phyloP scores from a whole-genome alignment of 2,113 vertebrate species.

The Promerops cafer region DNA sequence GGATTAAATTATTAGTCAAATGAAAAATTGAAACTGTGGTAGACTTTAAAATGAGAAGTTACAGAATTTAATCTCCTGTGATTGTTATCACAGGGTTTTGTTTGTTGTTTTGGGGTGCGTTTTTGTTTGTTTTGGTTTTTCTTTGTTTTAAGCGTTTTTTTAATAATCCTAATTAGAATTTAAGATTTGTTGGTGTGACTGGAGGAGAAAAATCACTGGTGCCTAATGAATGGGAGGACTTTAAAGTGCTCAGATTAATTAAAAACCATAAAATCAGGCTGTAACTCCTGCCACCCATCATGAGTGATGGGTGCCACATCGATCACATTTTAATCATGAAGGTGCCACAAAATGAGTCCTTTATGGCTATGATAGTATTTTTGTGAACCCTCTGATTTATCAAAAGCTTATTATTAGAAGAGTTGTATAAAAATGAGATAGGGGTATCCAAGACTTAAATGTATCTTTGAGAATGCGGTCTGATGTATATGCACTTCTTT shows the following conservation, averaged over 20 bases:
- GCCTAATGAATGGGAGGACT: neutral
- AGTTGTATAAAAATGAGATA: neutral
- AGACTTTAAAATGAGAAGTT: neutral
- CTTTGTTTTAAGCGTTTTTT: neutral
- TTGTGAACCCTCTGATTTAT: neutral
- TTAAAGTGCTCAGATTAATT: neutral
- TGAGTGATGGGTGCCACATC: too few species aligned
- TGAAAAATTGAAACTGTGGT: neutral
- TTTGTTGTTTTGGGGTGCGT: neutral
- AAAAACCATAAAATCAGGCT: neutral
- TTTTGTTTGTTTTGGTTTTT: neutral
- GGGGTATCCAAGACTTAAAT: neutral
- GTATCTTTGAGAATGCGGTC: neutral
- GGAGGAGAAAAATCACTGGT: neutral
- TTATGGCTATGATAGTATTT: neutral
- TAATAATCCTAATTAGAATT: neutral
- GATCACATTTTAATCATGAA: neutral
- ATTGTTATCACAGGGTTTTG: neutral
- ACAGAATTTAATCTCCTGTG: neutral
- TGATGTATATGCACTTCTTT: neutral
- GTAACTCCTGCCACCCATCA: neutral
- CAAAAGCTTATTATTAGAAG: neutral
- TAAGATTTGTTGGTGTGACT: neutral
- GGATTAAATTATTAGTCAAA: neutral
- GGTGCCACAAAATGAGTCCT: neutral